Conservation (phyloP, 2,888 invertebrate species). For the Phlogophora meticulosa region DNA sequence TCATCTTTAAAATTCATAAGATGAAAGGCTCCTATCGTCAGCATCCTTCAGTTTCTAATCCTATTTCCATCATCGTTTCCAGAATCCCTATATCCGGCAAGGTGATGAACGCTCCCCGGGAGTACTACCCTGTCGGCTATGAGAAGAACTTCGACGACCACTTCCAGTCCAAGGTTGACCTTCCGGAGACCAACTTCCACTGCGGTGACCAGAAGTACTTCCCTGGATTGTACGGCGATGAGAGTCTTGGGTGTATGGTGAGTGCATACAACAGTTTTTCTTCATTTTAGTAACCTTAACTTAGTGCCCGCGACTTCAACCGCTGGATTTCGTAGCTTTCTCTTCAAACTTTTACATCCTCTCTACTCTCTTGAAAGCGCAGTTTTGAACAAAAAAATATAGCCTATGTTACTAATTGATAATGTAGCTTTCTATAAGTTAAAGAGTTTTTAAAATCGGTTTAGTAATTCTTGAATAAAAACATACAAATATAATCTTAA, state of each 20-base stretch:
- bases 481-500: too few species aligned
- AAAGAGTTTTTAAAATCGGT: too few species aligned
- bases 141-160: slow-evolving; percentile 97
- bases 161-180: slow-evolving; percentile 95
- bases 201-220: slow-evolving; percentile 97
- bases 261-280: slow-evolving; percentile 67
- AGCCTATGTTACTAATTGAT: too few species aligned
- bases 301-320: too few species aligned
- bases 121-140: slow-evolving; percentile 97
- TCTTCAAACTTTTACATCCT: too few species aligned
- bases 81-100: slow-evolving; percentile 87
- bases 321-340: too few species aligned
- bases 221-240: slow-evolving; percentile 97
- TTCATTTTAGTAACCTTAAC: not conserved
- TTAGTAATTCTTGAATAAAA: too few species aligned
- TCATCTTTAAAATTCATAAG: not conserved
- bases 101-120: slow-evolving; percentile 97
- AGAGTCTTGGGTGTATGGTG: slow-evolving; percentile 97
- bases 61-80: slow-evolving; percentile 43
- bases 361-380: too few species aligned
- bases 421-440: too few species aligned
- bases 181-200: slow-evolving; percentile 96
- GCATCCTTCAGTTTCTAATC: not conserved
- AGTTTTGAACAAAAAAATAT: too few species aligned
- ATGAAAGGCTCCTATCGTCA: not conserved